These are phyloP conservation scores for Charadrius vociferus DNA, from an alignment of 2,113 vertebrate species.

Conservation along the genomic window DNA sequence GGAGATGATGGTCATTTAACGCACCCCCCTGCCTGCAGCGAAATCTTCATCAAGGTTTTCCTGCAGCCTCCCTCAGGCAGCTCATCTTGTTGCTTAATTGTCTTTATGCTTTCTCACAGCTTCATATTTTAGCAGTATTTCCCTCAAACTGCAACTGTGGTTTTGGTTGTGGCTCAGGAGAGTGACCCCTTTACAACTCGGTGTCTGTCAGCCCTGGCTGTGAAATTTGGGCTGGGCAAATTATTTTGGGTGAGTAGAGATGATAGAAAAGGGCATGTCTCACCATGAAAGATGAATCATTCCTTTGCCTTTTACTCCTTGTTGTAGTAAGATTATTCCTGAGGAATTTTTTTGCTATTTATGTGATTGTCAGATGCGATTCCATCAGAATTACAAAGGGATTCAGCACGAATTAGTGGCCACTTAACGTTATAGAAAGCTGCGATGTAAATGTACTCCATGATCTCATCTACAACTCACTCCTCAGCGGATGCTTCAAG, in stretches of 20 bases:
- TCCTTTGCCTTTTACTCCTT: constrained; percentile 47
- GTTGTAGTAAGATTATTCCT: constrained; percentile 59
- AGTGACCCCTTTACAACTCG: constrained; percentile 24
- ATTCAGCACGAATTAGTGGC: constrained; percentile 62
- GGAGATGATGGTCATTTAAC: constrained; percentile 18
- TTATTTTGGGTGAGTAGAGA: constrained; percentile 66
- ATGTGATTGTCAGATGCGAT: constrained; percentile 61
- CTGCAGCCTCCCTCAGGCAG: constrained; percentile 20
- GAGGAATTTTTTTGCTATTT: constrained; percentile 55
- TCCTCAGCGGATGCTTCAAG: constrained; percentile 67
- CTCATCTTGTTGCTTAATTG: constrained; percentile 48
- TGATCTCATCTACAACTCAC: constrained; percentile 69
- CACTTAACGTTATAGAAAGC: constrained; percentile 43
- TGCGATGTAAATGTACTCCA: constrained; percentile 62
- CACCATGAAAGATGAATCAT: constrained; percentile 59
- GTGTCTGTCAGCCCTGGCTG: constrained; percentile 35
- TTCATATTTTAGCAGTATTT: constrained; percentile 1
- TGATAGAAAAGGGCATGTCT: constrained; percentile 68
- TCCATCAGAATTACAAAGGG: constrained; percentile 53
- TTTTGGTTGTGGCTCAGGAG: neutral
- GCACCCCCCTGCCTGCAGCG: constrained; percentile 46
- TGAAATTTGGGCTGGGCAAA: constrained; percentile 60
- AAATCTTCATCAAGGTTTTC: constrained; percentile 53
- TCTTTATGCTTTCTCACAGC: constrained; percentile 34
- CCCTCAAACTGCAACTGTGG: neutral